phyloP scores from a whole-genome alignment of 2,113 vertebrate species.

The Xenotilapia longispinis region DNA sequence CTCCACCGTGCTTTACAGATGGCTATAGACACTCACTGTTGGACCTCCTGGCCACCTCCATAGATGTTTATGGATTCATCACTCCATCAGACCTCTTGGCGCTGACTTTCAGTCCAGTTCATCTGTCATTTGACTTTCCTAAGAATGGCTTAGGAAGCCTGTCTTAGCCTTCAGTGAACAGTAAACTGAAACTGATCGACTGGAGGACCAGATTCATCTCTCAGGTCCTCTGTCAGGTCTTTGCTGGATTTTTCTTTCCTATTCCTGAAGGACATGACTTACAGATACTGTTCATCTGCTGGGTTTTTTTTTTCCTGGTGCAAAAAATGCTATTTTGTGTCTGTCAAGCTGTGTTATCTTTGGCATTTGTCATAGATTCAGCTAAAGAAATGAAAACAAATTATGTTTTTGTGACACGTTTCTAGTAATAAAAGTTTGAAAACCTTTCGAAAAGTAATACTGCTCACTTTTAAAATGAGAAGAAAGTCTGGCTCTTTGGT shows the following conservation, averaged over 20 bases:
- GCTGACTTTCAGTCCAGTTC: not conserved
- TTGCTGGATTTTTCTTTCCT: not conserved
- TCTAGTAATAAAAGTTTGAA: not conserved
- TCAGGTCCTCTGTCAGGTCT: not conserved
- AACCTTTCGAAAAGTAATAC: not conserved
- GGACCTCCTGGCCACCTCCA: not conserved
- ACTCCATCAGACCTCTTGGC: not conserved
- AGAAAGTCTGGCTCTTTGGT: not conserved
- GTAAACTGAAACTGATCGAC: not conserved
- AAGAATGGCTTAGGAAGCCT: not conserved
- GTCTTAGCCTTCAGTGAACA: not conserved
- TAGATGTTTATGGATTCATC: not conserved
- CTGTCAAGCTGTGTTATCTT: not conserved
- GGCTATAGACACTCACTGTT: not conserved
- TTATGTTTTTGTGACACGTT: not conserved
- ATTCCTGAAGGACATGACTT: not conserved
- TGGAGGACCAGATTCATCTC: not conserved
- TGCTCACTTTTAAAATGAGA: not conserved
- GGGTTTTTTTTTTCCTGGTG: rapidly evolving
- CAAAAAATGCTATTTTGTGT: not conserved
- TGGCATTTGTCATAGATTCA: not conserved
- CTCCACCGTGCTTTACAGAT: not conserved
- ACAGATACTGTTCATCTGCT: not conserved
- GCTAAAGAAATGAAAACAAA: not conserved
- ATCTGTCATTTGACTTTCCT: not conserved